Evolutionary conservation across 2,797 vertebrate species (phyloP).

Genomic region (Silurus aristotelis): DNA sequence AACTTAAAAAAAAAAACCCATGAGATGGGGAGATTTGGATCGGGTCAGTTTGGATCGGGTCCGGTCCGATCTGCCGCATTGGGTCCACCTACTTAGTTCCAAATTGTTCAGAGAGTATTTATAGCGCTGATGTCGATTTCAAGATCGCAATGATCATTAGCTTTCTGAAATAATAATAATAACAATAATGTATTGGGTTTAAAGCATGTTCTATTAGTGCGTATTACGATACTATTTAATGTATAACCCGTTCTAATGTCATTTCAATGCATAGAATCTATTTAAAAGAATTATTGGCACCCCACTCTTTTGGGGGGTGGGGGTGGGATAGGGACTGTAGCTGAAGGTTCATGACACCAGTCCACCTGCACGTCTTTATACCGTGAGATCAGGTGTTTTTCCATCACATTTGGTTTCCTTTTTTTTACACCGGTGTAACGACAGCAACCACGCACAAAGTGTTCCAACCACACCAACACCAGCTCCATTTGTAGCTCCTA

Average conservation of each 20-base stretch:
- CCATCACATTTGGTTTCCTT: neutral
- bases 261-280: neutral
- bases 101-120: neutral
- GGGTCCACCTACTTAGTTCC: neutral
- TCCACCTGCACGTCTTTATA: neutral
- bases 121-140: neutral
- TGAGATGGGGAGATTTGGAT: no score
- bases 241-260: no score
- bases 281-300: neutral
- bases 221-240: no score
- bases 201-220: no score
- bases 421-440: neutral
- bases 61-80: neutral
- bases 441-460: no score
- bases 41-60: neutral
- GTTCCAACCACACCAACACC: no score
- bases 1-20: no score
- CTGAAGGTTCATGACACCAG: neutral
- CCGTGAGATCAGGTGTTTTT: neutral
- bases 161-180: neutral
- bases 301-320: no score
- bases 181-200: no score
- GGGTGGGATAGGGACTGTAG: no score
- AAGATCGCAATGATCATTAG: neutral
- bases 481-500: neutral